Base-by-base conservation (phyloP, 2,888 invertebrate genomes). In the Agrenia bidenticulata region DNA sequence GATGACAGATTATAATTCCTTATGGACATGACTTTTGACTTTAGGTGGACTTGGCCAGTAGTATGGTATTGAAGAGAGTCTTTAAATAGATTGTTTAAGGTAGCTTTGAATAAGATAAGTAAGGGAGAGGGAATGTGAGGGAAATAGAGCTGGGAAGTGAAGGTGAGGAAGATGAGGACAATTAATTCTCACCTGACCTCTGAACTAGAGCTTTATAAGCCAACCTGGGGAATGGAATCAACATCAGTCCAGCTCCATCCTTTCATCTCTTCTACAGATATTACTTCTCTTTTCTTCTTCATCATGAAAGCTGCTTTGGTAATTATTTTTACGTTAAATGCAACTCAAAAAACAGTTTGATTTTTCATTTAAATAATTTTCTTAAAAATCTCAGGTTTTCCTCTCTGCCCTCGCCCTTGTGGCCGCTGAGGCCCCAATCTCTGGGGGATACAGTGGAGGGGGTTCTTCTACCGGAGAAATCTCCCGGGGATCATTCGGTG, bases 271-370 rank as follows among this genome's bases (percentile, higher is more conserved):
- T 45, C 45, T 45, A 45, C 5, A 11, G 2, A 17, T 19, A 5
- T 17, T n/a, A 9, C 19, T 15, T 5, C 5, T 19, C 19, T 9
- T 5, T 45, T 45, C 45, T 19, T 45, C 45, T 19, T 45, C 45
- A 45, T 15, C 5, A 45, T 45, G 45, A 45, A 45, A 19, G 45
- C 45, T 45, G 45, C 45, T 45, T 45, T 45, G 45, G 45, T 45
- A 45, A 45, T 45, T 45, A 45, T 19, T 45, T 19, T 17, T 11
- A 39, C 15, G 7, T 39, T 39, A 15, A 39, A 39, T 39, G 19
- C 4, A 45, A 45, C 4, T 45, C n/a, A 45, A 17, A 45, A 45
- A 45, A 17, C 5, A 45, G 5, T 45, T 15, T 45, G 15, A 45
- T 11, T 45, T 45, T 45, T 45, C 5, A 45, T 15, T 45, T 45